Percentiles rank a stretch among this genome's conserved stretches.
These are phyloP conservation scores for Pseudocheirus occidentalis DNA, from an alignment of 2,797 vertebrate genomes.

Conservation along the genomic window DNA sequence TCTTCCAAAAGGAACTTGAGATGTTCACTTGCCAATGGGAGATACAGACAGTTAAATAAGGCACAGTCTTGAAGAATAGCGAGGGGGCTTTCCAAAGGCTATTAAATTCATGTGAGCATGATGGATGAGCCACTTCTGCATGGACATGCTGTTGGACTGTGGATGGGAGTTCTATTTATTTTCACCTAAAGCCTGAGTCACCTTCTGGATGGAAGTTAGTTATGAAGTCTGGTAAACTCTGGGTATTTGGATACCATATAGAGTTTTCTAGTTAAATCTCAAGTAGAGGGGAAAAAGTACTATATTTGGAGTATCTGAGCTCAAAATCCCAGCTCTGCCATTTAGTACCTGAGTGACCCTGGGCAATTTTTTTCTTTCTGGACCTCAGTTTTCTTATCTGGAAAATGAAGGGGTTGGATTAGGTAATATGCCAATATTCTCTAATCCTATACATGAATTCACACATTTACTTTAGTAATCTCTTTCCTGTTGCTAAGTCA, in stretches of 20 bases:
- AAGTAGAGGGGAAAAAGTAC: not conserved
- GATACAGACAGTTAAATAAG: not conserved
- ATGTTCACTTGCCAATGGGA: conserved; percentile 50
- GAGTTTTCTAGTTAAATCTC: not conserved
- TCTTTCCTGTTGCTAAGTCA: not conserved
- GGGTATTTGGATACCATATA: not conserved
- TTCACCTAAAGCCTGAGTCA: not conserved
- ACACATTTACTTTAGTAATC: not conserved
- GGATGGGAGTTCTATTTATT: not conserved
- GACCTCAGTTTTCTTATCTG: not conserved
- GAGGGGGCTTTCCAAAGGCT: not conserved
- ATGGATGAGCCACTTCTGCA: not conserved
- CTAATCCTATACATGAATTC: not conserved
- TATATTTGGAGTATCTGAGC: not conserved
- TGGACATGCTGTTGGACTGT: not conserved
- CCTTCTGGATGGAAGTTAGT: not conserved
- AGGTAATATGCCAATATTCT: not conserved
- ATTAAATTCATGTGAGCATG: not conserved
- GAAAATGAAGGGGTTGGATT: not conserved
- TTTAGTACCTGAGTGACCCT: not conserved
- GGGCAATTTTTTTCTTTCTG: not conserved
- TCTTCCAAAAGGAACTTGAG: conserved; percentile 34
- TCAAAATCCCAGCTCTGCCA: not conserved
- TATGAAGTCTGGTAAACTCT: not conserved
- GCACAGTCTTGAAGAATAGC: not conserved